Percentiles rank a stretch among this genome's conserved stretches.
These are phyloP conservation scores for Gobionotothen gibberifrons DNA, from an alignment of 2,797 vertebrate species.

Conservation along the genomic window DNA sequence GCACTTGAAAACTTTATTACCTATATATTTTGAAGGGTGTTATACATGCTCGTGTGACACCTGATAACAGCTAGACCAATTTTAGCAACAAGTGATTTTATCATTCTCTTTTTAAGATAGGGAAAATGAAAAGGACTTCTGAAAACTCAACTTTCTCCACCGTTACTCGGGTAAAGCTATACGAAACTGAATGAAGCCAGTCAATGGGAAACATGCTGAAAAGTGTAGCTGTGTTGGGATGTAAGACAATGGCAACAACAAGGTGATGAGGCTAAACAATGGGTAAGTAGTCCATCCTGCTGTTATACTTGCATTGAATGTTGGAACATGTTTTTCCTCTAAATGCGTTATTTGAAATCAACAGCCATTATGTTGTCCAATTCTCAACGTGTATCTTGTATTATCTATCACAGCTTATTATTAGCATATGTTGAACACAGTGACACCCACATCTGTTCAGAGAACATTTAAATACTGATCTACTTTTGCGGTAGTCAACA, in stretches of 20 bases:
- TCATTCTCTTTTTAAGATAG: not conserved
- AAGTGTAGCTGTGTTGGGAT: not conserved
- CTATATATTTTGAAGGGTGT: not conserved
- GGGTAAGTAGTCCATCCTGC: not conserved
- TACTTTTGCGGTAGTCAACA: not conserved
- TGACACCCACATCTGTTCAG: conserved; percentile 3
- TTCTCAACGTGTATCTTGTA: not conserved
- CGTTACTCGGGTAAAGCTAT: too few species aligned
- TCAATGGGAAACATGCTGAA: not conserved
- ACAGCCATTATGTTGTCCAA: not conserved
- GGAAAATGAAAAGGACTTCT: not conserved
- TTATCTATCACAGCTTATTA: not conserved
- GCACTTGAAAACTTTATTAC: not conserved
- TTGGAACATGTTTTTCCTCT: not conserved
- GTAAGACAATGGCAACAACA: not conserved
- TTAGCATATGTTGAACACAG: not conserved
- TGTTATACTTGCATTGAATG: not conserved
- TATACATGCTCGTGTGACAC: not conserved
- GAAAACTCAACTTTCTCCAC: not conserved
- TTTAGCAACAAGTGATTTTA: not conserved
- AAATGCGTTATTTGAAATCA: not conserved
- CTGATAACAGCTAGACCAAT: not conserved
- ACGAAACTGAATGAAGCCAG: not conserved
- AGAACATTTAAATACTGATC: not conserved
- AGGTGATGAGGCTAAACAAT: not conserved